Base-by-base conservation (phyloP, 2,113 vertebrate species). In the Lichenostomus cassidix region DNA sequence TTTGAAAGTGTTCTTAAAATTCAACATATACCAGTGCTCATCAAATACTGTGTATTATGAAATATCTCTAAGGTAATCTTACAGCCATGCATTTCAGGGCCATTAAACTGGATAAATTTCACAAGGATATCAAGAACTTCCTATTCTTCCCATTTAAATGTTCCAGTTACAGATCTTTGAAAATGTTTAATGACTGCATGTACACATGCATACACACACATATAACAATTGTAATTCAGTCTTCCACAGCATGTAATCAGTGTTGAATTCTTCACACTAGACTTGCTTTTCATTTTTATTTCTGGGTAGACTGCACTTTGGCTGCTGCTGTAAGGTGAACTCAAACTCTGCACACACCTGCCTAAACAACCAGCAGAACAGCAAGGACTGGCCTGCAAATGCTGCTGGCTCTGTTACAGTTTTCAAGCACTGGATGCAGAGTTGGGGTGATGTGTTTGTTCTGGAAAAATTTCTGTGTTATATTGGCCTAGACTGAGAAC, bases 391-490 rank as follows among this genome's bases (percentile, higher is more conserved):
- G 15, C 18, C 41, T 71, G 42, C 17, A 42, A 60, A 7, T 0
- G 15, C 39, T 71, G 19, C 39, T 53, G 37, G 17, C 27, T 12
- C 39, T 19, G 4, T 15, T 10, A 21, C 5, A 27, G 14, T 15
- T 58, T 31, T 79, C 50, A 52, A 37, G 19, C 27, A 16, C 0
- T 24, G 14, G 4, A 29, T 25, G 22, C 10, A 62, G 21, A 60
- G 3, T 1, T 41, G 19, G 31, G 7, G 6, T 46, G 35, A 42
- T 21, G 29, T 0, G 1, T 58, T 4, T 24, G 5, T 4, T 47
- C 55, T 31, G 14, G 19, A 47, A 44, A 77, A 35, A 58, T 3
- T 47, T 67, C 25, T 31, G 11, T 16, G 11, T 37, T 24, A 4
- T 23, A 24, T 35, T 33, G 28, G 37, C 41, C 41, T 56, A 35